Evolutionary conservation across 2,797 vertebrate genomes (phyloP).

Genomic region (Phoebastria nigripes): DNA sequence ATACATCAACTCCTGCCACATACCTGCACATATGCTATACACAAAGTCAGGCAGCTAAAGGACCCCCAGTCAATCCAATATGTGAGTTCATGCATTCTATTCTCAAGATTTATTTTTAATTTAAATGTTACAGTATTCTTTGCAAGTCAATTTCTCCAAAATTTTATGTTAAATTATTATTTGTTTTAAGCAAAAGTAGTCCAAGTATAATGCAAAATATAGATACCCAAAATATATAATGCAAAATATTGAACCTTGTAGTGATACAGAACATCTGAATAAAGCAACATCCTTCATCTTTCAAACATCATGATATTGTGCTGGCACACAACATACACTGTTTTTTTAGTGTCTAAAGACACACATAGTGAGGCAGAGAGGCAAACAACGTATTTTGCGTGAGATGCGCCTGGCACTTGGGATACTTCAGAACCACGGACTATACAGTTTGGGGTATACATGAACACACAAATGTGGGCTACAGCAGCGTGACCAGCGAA

Average conservation of each 20-base stretch:
- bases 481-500: not conserved
- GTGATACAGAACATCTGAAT: not conserved
- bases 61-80: not conserved
- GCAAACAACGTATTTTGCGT: not conserved
- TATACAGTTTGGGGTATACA: fast-evolving
- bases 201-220: not conserved
- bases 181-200: not conserved
- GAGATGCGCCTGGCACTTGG: not conserved
- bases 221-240: not conserved
- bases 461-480: not conserved
- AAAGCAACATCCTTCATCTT: not conserved
- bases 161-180: not conserved
- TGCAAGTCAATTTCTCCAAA: not conserved
- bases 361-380: not conserved
- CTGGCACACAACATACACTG: not conserved
- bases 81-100: not conserved
- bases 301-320: not conserved
- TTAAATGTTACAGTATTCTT: not conserved
- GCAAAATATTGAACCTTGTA: not conserved
- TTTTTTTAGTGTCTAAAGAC: not conserved
- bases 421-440: not conserved
- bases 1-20: not conserved
- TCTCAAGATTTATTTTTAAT: not conserved
- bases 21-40: not conserved
- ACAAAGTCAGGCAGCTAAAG: not conserved